Evolutionary conservation across 2,888 invertebrate genomes (phyloP).

Genomic region (Altica lythri): DNA sequence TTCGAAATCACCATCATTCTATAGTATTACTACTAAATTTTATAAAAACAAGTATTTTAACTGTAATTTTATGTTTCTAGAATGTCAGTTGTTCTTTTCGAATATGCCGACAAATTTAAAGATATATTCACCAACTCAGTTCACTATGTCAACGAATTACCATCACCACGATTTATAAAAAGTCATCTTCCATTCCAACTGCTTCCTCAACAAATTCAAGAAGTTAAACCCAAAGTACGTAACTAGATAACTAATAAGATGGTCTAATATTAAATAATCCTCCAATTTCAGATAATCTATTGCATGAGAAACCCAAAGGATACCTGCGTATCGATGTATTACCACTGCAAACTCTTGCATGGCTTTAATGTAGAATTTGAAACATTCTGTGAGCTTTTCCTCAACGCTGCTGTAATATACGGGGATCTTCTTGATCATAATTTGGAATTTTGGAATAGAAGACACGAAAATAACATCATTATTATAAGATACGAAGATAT

Average conservation of each 20-base stretch:
- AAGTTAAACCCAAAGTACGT: conserved; percentile 74
- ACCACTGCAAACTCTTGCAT: conserved; percentile 78
- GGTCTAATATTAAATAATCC: no score
- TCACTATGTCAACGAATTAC: conserved; percentile 68
- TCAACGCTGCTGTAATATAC: conserved; percentile 68
- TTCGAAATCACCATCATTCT: no score
- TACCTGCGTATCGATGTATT: conserved; percentile 85
- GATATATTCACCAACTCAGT: conserved; percentile 70
- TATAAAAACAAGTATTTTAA: no score
- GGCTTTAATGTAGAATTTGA: conserved; percentile 65
- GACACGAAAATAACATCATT: conserved; percentile 72
- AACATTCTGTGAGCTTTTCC: conserved; percentile 75
- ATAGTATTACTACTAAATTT: no score
- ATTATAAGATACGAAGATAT: conserved; percentile 84
- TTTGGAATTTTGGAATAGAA: conserved; percentile 70
- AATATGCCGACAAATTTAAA: conserved; percentile 40
- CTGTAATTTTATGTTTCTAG: conserved; percentile 31
- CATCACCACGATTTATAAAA: conserved; percentile 74
- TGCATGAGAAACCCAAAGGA: conserved; percentile 90
- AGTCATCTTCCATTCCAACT: conserved; percentile 76
- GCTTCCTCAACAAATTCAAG: conserved; percentile 67
- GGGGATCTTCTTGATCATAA: conserved; percentile 69
- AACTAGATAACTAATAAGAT: no score
- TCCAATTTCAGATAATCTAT: conserved; percentile 79
- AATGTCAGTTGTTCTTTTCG: conserved; percentile 38